These are phyloP conservation scores for Poecilia gillii DNA, from an alignment of 2,797 vertebrate genomes.

Conservation along the genomic window DNA sequence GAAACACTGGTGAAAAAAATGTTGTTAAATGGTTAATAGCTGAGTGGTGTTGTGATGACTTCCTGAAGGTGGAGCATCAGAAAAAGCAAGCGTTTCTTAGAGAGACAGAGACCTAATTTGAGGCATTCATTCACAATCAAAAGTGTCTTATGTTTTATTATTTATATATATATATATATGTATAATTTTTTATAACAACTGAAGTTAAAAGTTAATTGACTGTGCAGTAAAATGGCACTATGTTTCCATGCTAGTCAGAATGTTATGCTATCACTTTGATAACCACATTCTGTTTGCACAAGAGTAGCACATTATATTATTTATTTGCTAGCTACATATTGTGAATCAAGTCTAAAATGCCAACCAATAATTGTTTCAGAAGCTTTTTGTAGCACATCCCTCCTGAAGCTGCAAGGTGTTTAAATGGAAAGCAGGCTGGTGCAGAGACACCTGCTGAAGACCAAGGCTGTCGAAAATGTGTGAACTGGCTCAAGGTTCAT, in stretches of 20 bases:
- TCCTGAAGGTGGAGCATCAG: too few relatives aligned
- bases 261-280: not conserved
- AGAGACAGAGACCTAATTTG: too few relatives aligned
- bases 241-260: not conserved
- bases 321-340: not conserved
- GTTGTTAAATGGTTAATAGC: too few relatives aligned
- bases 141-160: too few relatives aligned
- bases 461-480: constrained; percentile 24
- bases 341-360: not conserved
- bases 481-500: constrained; percentile 31
- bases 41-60: too few relatives aligned
- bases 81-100: too few relatives aligned
- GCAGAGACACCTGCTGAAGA: constrained; percentile 9
- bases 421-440: not conserved
- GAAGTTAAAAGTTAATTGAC: too few relatives aligned
- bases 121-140: too few relatives aligned
- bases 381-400: not conserved
- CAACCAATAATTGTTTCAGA: not conserved
- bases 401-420: not conserved
- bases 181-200: too few relatives aligned
- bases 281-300: not conserved
- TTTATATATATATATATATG: too few relatives aligned
- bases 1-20: too few relatives aligned
- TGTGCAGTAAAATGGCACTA: too few relatives aligned
- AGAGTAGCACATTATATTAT: not conserved